A percentile compares a stretch with the other conserved stretches of the same genome.
Conservation (phyloP, 1,140 invertebrate species). For the Eubasilissa regina region DNA sequence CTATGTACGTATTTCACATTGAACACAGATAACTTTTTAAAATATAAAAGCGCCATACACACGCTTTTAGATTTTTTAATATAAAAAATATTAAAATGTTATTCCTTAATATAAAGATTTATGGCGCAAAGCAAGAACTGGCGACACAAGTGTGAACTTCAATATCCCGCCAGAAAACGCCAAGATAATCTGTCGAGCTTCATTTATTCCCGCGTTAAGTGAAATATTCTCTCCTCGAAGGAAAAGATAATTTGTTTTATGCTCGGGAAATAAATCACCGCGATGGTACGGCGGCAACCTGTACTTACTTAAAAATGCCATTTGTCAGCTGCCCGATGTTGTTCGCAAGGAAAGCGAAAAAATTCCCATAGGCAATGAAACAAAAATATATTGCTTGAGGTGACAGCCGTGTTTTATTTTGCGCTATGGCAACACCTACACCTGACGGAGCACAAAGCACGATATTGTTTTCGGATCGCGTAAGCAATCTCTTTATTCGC, state of each 20-base stretch:
- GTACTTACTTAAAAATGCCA: slow-evolving; percentile 36
- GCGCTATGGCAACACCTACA: slow-evolving; percentile 56
- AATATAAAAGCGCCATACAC: too few species aligned
- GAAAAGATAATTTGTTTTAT: slow-evolving; percentile 38
- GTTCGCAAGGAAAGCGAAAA: slow-evolving; percentile 33
- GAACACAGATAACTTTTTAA: too few species aligned
- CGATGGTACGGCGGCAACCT: slow-evolving; percentile 18
- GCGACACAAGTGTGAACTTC: slow-evolving; percentile 24
- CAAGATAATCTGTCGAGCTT: slow-evolving; percentile 31
- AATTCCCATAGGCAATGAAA: slow-evolving; percentile 46
- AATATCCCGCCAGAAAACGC: slow-evolving; percentile 20
- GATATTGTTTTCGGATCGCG: slow-evolving; percentile 60
- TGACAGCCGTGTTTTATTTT: slow-evolving; percentile 54
- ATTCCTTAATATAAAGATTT: neutral
- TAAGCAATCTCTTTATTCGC: slow-evolving; percentile 59
- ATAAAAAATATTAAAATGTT: neutral
- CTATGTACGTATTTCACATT: too few species aligned
- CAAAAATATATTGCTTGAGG: slow-evolving; percentile 46
- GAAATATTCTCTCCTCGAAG: slow-evolving; percentile 38
- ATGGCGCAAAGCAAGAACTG: neutral
- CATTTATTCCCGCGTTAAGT: slow-evolving; percentile 35
- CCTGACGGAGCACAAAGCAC: slow-evolving; percentile 58
- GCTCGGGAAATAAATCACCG: slow-evolving; percentile 29
- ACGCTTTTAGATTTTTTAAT: too few species aligned
- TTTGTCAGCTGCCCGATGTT: slow-evolving; percentile 38